Evolutionary conservation across 2,113 vertebrate species (phyloP).

Genomic region (Egretta garzetta): DNA sequence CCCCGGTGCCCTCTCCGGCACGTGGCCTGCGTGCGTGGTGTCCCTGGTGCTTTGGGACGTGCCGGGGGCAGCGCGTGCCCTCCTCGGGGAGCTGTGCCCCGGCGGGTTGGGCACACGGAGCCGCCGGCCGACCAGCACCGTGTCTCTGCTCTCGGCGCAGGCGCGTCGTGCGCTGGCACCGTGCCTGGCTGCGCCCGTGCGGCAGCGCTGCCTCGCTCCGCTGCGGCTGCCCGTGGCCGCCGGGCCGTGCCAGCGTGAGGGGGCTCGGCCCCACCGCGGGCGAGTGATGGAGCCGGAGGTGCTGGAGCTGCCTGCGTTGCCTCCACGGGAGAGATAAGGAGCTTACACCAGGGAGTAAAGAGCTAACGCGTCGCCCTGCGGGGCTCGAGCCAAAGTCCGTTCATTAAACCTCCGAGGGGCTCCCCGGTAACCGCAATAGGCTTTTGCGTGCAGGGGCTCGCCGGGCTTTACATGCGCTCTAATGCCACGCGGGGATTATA

Average conservation of each 20-base stretch:
- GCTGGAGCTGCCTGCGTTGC: accelerated
- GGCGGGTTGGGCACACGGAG: not conserved
- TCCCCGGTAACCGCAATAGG: not conserved
- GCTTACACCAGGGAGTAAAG: not conserved
- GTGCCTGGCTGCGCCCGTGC: accelerated
- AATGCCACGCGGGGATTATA: accelerated
- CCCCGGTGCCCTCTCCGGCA: accelerated
- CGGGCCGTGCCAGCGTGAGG: accelerated
- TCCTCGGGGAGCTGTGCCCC: not conserved
- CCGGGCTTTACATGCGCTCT: accelerated
- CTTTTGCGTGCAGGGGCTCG: not conserved
- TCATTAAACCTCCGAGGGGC: not conserved
- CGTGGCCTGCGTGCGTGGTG: accelerated
- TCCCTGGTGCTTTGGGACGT: accelerated
- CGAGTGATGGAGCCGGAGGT: accelerated
- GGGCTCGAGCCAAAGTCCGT: not conserved
- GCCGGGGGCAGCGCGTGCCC: accelerated
- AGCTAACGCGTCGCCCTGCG: accelerated
- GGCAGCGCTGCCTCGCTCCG: not conserved
- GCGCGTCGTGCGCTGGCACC: accelerated
- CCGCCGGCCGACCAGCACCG: accelerated
- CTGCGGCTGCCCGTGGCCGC: accelerated
- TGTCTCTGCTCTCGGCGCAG: not conserved
- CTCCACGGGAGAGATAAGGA: not conserved
- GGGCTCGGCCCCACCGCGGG: accelerated